Percentiles rank a stretch among this genome's conserved stretches.
Evolutionary conservation across 2,888 invertebrate genomes (phyloP).

Genomic region (Ptychoptera albimana): DNA sequence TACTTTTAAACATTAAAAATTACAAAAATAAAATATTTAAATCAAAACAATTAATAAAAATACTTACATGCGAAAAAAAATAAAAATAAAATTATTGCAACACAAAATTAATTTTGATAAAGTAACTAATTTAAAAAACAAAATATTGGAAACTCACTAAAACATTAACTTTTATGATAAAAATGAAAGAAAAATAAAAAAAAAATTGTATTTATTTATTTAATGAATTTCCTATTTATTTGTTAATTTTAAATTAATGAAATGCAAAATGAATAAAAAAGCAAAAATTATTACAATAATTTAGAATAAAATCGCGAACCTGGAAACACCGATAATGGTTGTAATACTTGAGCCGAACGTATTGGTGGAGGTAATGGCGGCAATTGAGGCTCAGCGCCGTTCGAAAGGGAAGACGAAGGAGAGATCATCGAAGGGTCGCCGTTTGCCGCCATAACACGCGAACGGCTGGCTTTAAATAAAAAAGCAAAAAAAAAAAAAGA

Average conservation of each 20-base stretch:
- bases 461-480: slow-evolving; percentile 23
- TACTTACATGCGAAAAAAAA: background rate
- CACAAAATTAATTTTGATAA: background rate
- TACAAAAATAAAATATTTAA: background rate
- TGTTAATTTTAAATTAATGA: background rate
- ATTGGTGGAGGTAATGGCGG: slow-evolving; percentile 33
- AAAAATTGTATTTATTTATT: no score
- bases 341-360: slow-evolving; percentile 33
- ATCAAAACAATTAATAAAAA: background rate
- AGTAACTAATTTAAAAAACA: background rate
- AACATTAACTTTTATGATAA: no score
- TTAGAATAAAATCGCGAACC: slow-evolving; percentile 16
- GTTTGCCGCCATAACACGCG: slow-evolving; percentile 32
- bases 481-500: background rate
- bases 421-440: slow-evolving; percentile 33
- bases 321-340: slow-evolving; percentile 33
- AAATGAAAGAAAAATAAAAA: no score
- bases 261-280: slow-evolving; percentile 1
- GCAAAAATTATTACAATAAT: background rate
- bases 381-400: slow-evolving; percentile 33
- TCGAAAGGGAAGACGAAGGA: slow-evolving; percentile 32
- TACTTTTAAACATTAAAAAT: background rate
- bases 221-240: slow-evolving; percentile 1
- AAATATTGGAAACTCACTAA: background rate
- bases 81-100: no score